These are phyloP conservation scores for Lucinisca nassula DNA, from an alignment of 2,888 invertebrate genomes.

Conservation along the genomic window DNA sequence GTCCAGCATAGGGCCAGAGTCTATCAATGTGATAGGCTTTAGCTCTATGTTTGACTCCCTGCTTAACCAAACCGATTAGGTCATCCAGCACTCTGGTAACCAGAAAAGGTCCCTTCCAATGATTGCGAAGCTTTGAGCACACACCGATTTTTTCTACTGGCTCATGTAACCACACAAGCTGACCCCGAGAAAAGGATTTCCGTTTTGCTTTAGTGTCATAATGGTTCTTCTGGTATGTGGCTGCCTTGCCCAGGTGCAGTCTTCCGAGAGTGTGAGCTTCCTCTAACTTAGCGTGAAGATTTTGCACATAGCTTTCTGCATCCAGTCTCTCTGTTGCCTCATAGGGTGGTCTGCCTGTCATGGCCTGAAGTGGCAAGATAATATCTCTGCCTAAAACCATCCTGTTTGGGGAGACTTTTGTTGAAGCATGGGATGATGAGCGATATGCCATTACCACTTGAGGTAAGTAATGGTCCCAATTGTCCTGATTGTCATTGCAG, in stretches of 20 bases:
- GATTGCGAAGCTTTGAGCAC: not conserved
- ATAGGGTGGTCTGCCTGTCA: slow-evolving; percentile 23
- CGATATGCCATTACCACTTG: slow-evolving; percentile 65
- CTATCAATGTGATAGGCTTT: slow-evolving; percentile 56
- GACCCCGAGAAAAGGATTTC: slow-evolving; percentile 11
- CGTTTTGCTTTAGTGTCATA: slow-evolving; percentile 38
- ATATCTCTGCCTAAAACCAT: slow-evolving; percentile 54
- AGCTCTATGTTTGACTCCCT: slow-evolving; percentile 15
- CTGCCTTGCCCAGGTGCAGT: not conserved
- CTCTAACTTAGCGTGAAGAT: not conserved
- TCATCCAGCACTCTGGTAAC: slow-evolving; percentile 48
- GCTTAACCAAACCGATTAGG: slow-evolving; percentile 49
- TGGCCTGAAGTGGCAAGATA: slow-evolving; percentile 46
- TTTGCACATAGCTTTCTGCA: not conserved
- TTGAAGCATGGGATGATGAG: slow-evolving; percentile 39
- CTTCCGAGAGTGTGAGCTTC: not conserved
- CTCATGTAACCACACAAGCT: slow-evolving; percentile 54
- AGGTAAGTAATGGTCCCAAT: slow-evolving; percentile 54
- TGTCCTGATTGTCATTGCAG: slow-evolving; percentile 30
- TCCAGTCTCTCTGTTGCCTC: not conserved
- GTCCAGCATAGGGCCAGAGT: slow-evolving; percentile 44
- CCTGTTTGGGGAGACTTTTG: slow-evolving; percentile 54
- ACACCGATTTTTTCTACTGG: slow-evolving; percentile 31
- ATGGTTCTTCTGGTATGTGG: slow-evolving; percentile 6
- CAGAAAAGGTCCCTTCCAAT: not conserved